These are phyloP conservation scores for Zelostemma sp. DNA, from an alignment of 1,140 invertebrate species.

Conservation along the genomic window DNA sequence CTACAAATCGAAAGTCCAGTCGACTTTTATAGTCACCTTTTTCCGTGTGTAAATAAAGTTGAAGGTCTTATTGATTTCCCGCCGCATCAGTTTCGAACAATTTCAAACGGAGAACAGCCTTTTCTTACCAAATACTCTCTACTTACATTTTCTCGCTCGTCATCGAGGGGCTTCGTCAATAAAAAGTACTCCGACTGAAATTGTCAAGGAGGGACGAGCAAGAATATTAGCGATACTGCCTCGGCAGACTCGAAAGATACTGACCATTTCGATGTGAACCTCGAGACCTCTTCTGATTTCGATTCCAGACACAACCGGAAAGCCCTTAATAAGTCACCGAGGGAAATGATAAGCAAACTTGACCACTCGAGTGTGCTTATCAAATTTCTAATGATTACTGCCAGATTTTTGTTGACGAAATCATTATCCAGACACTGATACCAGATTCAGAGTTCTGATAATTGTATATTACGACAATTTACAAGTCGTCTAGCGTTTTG, in stretches of 20 bases:
- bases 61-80: no score
- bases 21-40: no score
- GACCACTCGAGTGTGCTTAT: not conserved
- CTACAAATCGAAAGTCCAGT: not conserved
- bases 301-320: constrained; percentile 10
- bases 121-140: not conserved
- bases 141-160: not conserved
- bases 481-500: no score
- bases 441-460: no score
- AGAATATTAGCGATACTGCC: constrained; percentile 3
- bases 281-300: constrained; percentile 14
- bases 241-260: constrained; percentile 1
- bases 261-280: constrained; percentile 7
- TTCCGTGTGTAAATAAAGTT: no score
- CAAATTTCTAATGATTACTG: not conserved
- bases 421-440: no score
- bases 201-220: constrained; percentile 5
- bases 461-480: no score
- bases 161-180: not conserved
- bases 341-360: not conserved
- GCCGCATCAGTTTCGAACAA: no score
- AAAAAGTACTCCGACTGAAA: constrained; percentile 2
- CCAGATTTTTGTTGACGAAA: no score
- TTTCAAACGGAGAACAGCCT: not conserved
- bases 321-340: constrained; percentile 17